Conservation (phyloP, 1,140 invertebrate species). For the Drosophila tropicalis region DNA sequence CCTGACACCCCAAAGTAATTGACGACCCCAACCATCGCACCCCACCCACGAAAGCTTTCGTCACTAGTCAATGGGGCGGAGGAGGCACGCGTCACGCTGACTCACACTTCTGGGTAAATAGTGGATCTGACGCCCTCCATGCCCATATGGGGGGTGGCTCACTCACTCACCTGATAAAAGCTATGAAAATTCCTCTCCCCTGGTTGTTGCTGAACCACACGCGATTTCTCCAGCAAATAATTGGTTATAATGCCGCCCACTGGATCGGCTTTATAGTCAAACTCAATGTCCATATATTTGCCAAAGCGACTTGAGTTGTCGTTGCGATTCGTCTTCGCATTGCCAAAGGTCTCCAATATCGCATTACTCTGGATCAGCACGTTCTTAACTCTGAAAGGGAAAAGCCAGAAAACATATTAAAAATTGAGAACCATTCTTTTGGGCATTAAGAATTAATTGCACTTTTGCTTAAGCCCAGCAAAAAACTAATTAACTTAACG, state of each 20-base stretch:
- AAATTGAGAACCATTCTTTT: constrained; percentile 5
- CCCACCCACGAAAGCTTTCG: constrained; percentile 27
- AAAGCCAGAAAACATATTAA: constrained; percentile 21
- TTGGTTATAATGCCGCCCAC: constrained; percentile 98
- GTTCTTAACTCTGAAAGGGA: constrained; percentile 94
- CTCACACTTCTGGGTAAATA: constrained; percentile 50
- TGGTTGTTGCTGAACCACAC: constrained; percentile 95
- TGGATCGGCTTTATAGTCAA: constrained; percentile 99
- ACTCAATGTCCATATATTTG: constrained; percentile 99
- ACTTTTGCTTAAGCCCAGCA: constrained; percentile 8
- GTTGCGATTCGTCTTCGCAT: constrained; percentile 98
- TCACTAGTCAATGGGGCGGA: constrained; percentile 24
- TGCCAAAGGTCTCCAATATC: constrained; percentile 98
- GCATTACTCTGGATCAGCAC: constrained; percentile 97
- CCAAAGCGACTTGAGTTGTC: constrained; percentile 99
- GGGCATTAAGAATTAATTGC: constrained; percentile 27
- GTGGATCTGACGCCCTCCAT: constrained; percentile 30
- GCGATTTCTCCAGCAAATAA: constrained; percentile 97
- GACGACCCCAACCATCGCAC: constrained; percentile 28
- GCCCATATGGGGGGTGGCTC: constrained; percentile 2
- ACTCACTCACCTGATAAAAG: constrained; percentile 94
- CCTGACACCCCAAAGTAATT: constrained; percentile 50
- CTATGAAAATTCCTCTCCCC: constrained; percentile 99
- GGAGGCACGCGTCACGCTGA: constrained; percentile 64
- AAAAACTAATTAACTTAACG: constrained; percentile 65